These are phyloP conservation scores for Parasteatoda tepidariorum DNA, from an alignment of 1,140 invertebrate genomes.

Conservation along the genomic window DNA sequence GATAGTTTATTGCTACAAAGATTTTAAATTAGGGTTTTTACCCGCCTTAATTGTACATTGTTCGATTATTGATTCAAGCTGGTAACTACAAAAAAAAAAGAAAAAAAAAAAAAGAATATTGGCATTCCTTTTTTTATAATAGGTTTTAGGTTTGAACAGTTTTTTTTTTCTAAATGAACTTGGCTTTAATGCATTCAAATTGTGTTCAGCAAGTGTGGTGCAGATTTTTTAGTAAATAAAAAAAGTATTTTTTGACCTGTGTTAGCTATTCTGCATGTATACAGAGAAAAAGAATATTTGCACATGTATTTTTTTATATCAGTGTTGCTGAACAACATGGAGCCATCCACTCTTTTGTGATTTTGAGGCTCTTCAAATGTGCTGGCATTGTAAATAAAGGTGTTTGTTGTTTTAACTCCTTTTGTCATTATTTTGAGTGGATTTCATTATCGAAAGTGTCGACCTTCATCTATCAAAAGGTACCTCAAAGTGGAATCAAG, in stretches of 20 bases:
- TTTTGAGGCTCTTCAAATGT: conserved; percentile 45
- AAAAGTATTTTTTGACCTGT: conserved; percentile 59
- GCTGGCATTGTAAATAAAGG: conserved; percentile 57
- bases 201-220: conserved; percentile 21
- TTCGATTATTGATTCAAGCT: too few relatives aligned
- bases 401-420: conserved; percentile 53
- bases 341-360: conserved; percentile 39
- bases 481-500: too few relatives aligned
- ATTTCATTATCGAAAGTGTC: too few relatives aligned
- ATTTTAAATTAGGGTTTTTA: too few relatives aligned
- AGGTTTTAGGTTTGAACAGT: too few relatives aligned
- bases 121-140: too few relatives aligned
- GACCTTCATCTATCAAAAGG: too few relatives aligned
- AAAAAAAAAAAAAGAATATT: too few relatives aligned
- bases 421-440: neutral
- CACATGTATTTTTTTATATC: conserved; percentile 60
- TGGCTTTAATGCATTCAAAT: conserved; percentile 1
- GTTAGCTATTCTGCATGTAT: conserved; percentile 50
- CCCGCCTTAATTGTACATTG: too few relatives aligned
- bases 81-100: too few relatives aligned
- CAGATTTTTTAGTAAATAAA: conserved; percentile 46
- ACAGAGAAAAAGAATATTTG: conserved; percentile 45
- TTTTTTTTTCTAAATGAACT: neutral
- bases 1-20: too few relatives aligned
- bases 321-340: conserved; percentile 31